These are phyloP conservation scores for Alligator mississippiensis DNA, from an alignment of 2,113 vertebrate genomes.

Conservation along the genomic window DNA sequence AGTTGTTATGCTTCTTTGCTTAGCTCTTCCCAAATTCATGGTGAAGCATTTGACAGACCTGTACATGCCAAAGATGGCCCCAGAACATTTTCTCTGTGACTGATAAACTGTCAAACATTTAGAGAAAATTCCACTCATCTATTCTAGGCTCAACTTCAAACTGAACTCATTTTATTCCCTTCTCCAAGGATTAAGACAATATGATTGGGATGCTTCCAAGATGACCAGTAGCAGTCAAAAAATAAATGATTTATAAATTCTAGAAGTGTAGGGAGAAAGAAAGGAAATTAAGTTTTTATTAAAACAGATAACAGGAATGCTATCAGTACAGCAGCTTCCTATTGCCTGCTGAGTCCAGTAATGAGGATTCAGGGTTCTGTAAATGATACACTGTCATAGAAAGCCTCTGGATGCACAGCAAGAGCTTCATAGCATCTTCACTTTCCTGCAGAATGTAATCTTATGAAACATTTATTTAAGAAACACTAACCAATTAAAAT, in stretches of 20 bases:
- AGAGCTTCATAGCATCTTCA: constrained; percentile 6
- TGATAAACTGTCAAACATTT: neutral
- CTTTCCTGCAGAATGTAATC: constrained; percentile 37
- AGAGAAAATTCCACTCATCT: neutral
- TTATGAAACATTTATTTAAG: constrained; percentile 60
- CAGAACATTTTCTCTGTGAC: neutral
- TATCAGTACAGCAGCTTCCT: constrained; percentile 69
- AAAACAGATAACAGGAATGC: constrained; percentile 73
- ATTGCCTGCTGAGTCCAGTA: constrained; percentile 66
- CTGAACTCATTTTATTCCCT: neutral
- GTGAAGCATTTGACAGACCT: neutral
- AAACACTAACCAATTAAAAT: constrained; percentile 36
- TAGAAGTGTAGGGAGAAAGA: constrained; percentile 36
- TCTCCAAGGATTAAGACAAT: neutral
- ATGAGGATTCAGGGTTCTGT: constrained; percentile 61
- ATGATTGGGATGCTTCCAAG: neutral
- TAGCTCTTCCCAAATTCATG: neutral
- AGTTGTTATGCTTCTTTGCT: neutral
- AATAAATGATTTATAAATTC: constrained; percentile 47
- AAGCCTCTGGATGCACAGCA: constrained; percentile 25
- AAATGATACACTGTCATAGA: constrained; percentile 62
- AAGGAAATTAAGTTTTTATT: constrained; percentile 79
- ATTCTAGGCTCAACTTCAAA: neutral
- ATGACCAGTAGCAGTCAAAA: constrained; percentile 29
- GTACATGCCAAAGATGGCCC: neutral